A percentile compares a stretch with the other conserved stretches of the same genome.
These are phyloP conservation scores for Synaphobranchus kaupii DNA, from an alignment of 2,797 vertebrate species.

Conservation along the genomic window DNA sequence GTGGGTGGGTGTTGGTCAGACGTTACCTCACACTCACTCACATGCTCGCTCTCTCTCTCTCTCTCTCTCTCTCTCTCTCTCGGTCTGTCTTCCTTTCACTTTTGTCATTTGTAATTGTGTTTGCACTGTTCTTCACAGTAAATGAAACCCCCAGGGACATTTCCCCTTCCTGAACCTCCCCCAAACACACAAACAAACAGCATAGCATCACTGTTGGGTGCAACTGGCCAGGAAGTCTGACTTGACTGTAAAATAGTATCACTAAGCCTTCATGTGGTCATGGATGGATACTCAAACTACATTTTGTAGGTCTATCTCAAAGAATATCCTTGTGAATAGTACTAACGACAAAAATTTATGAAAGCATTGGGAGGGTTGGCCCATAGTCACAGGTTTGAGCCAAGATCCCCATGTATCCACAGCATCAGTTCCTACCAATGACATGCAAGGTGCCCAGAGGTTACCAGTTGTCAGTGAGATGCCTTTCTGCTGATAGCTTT, in stretches of 20 bases:
- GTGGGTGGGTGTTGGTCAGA: neutral
- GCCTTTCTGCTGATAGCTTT: neutral
- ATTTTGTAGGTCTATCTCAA: neutral
- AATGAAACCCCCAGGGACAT: slow-evolving; percentile 2
- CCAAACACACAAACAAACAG: neutral
- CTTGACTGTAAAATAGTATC: neutral
- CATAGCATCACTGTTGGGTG: neutral
- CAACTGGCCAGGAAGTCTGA: neutral
- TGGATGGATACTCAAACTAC: neutral
- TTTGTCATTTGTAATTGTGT: neutral
- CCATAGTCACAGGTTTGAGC: too few species aligned
- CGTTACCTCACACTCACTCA: neutral
- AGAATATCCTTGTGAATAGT: neutral
- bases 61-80: neutral
- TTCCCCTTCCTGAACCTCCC: neutral
- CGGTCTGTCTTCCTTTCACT: too few species aligned
- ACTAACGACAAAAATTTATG: too few species aligned
- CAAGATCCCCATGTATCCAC: too few species aligned
- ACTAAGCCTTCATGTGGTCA: neutral
- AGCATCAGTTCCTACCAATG: too few species aligned
- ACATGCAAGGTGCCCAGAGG: too few species aligned
- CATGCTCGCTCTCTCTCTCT: neutral
- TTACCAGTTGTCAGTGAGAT: too few species aligned
- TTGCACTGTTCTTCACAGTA: neutral
- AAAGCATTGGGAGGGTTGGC: too few species aligned